These are phyloP conservation scores for Scaptomyza polygonia DNA, from an alignment of 2,888 invertebrate genomes.

Conservation along the genomic window DNA sequence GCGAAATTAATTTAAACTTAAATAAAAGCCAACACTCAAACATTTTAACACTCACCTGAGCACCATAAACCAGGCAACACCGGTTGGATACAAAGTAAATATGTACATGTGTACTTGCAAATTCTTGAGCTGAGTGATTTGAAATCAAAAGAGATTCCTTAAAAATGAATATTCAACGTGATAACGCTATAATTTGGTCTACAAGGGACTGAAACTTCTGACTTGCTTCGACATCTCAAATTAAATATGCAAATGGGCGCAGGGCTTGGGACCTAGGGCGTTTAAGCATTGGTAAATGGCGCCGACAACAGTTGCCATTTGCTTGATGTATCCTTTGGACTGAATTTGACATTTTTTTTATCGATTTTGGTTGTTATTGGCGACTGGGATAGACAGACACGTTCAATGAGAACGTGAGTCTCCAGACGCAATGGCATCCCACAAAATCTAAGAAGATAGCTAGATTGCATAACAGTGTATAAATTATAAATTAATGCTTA, in stretches of 20 bases:
- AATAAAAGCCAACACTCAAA: conserved; percentile 6
- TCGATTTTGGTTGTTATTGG: conserved; percentile 47
- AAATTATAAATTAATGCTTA: neutral
- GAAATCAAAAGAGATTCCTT: conserved; percentile 7
- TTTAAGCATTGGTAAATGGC: conserved; percentile 23
- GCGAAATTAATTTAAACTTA: conserved; percentile 38
- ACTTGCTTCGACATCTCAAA: conserved; percentile 41
- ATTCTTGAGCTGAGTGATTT: conserved; percentile 4
- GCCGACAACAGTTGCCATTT: conserved; percentile 46
- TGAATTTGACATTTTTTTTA: conserved; percentile 51
- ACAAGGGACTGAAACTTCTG: conserved; percentile 14
- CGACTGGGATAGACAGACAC: conserved; percentile 7
- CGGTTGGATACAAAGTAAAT: neutral
- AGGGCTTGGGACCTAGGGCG: conserved; percentile 1
- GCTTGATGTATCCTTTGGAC: conserved; percentile 46
- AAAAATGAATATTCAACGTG: conserved; percentile 10
- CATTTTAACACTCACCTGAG: neutral
- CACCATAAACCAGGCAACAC: neutral
- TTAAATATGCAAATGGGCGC: conserved; percentile 60
- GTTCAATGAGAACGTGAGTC: conserved; percentile 16
- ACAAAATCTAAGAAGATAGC: conserved; percentile 33
- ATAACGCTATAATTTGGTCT: conserved; percentile 8
- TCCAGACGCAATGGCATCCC: conserved; percentile 12
- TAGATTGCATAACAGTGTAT: conserved; percentile 10
- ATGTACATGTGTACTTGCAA: neutral